phyloP scores from a whole-genome alignment of 2,888 invertebrate species.

The Drosophila lutescens region DNA sequence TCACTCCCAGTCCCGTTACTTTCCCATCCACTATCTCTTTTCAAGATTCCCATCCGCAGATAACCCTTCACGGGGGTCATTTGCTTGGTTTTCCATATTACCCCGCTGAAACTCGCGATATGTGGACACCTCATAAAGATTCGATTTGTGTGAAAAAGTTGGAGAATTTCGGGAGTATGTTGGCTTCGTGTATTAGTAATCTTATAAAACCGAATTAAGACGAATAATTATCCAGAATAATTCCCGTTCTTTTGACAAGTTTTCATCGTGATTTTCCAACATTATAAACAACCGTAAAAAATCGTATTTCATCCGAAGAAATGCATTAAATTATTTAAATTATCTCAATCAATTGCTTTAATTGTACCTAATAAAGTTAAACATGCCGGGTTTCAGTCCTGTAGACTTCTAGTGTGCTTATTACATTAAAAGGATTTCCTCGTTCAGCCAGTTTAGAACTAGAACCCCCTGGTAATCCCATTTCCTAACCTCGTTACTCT shows the following conservation, averaged over 20 bases:
- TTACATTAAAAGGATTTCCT: conserved; percentile 2
- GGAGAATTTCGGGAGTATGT: neutral
- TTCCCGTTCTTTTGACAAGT: too few relatives aligned
- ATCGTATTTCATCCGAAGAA: too few relatives aligned
- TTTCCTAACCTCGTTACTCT: conserved; percentile 16
- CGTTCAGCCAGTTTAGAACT: neutral
- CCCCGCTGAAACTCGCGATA: conserved; percentile 44
- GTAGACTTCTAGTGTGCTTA: neutral
- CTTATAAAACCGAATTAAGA: too few relatives aligned
- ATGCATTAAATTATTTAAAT: too few relatives aligned
- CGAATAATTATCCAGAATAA: too few relatives aligned
- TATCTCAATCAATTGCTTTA: too few relatives aligned
- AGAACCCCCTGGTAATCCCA: neutral
- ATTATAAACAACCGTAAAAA: too few relatives aligned
- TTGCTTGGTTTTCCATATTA: conserved; percentile 23
- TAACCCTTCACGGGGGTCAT: conserved; percentile 17
- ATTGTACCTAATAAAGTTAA: neutral
- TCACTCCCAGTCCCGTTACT: conserved; percentile 1
- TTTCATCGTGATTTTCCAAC: too few relatives aligned
- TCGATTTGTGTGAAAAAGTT: neutral
- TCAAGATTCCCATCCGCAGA: conserved; percentile 35
- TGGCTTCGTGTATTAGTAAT: too few relatives aligned
- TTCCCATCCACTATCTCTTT: conserved; percentile 9
- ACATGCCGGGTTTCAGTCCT: neutral
- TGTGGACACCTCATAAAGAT: conserved; percentile 41